Percentiles rank a stretch among this genome's conserved stretches.
Conservation (phyloP, 1,140 invertebrate genomes). For the Oedothorax gibbosus region DNA sequence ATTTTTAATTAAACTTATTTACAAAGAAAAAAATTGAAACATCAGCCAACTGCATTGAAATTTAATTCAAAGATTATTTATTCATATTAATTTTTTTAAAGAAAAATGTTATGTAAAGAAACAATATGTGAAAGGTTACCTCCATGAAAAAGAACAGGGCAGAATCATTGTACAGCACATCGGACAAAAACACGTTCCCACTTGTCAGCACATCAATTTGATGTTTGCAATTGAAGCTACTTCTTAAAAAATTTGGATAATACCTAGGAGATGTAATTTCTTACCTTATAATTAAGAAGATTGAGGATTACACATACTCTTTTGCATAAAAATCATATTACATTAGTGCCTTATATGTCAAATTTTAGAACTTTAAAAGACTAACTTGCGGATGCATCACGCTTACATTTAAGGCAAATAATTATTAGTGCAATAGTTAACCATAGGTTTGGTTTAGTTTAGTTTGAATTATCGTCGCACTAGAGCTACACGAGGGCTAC, state of each 20-base stretch:
- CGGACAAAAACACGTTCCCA: constrained; percentile 80
- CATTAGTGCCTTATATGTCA: too few relatives aligned
- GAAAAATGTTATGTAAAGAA: too few relatives aligned
- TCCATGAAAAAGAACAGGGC: constrained; percentile 94
- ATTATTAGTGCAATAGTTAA: too few relatives aligned
- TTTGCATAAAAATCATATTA: too few relatives aligned
- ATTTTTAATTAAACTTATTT: background rate
- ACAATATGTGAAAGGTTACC: constrained; percentile 68
- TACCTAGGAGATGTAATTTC: constrained; percentile 69
- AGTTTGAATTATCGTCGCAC: too few relatives aligned
- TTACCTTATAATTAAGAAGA: too few relatives aligned
- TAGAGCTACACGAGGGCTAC: too few relatives aligned
- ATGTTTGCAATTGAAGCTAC: constrained; percentile 88
- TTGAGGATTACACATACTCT: too few relatives aligned
- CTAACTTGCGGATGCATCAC: too few relatives aligned
- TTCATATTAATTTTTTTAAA: background rate
- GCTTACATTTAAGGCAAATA: too few relatives aligned
- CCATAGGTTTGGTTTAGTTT: too few relatives aligned
- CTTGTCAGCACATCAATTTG: constrained; percentile 88
- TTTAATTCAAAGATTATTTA: background rate
- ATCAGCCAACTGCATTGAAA: background rate
- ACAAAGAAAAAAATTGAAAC: background rate
- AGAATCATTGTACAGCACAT: constrained; percentile 90
- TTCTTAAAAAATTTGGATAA: constrained; percentile 75
- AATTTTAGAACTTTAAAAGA: too few relatives aligned